These are phyloP conservation scores for Platyura marginata DNA, from an alignment of 1,140 invertebrate genomes.

Conservation along the genomic window DNA sequence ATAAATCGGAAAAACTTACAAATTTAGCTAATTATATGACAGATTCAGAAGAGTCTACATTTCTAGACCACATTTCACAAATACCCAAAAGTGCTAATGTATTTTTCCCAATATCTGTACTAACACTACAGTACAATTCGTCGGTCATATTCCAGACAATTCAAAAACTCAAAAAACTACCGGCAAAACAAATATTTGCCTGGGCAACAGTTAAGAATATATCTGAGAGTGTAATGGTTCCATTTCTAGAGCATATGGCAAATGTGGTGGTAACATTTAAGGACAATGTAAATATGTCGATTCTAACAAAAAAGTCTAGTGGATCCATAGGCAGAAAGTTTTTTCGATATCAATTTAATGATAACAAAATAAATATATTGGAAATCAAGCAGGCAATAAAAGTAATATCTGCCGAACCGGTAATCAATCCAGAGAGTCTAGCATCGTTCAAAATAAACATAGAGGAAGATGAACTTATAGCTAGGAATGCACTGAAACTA, in stretches of 20 bases:
- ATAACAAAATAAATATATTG: not conserved
- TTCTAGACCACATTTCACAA: too few species aligned
- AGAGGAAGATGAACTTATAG: conserved; percentile 19
- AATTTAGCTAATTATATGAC: too few species aligned
- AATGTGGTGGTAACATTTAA: conserved; percentile 14
- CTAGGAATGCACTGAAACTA: conserved; percentile 20
- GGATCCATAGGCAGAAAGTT: conserved; percentile 12
- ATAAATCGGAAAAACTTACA: too few species aligned
- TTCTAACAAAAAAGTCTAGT: conserved; percentile 12
- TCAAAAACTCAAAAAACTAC: too few species aligned
- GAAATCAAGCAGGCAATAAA: not conserved
- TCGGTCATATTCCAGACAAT: too few species aligned
- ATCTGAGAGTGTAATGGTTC: conserved; percentile 11
- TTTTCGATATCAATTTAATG: not conserved
- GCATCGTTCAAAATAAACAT: conserved; percentile 21
- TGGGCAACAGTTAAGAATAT: conserved; percentile 14
- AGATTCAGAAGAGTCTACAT: too few species aligned
- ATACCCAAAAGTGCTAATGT: too few species aligned
- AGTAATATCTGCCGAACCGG: not conserved
- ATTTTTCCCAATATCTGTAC: too few species aligned
- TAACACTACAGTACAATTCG: too few species aligned
- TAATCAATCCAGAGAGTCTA: conserved; percentile 2
- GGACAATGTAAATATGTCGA: conserved; percentile 8
- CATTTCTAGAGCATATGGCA: conserved; percentile 17
- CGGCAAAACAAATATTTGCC: conserved; percentile 14